A percentile compares a stretch with the other conserved stretches of the same genome.
Evolutionary conservation across 2,888 invertebrate genomes (phyloP).

Genomic region (Baronia brevicornis): DNA sequence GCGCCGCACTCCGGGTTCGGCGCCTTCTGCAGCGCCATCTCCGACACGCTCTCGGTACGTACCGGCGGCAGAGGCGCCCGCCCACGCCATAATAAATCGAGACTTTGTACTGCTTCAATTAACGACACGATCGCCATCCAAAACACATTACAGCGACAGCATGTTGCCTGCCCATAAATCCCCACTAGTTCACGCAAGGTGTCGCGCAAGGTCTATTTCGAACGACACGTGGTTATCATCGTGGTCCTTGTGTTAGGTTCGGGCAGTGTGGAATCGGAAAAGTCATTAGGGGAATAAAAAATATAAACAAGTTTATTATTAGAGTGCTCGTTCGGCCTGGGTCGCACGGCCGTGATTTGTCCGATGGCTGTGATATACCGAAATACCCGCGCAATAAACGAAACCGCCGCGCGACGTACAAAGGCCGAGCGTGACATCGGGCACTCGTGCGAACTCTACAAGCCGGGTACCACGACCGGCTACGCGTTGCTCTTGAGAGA

Average conservation of each 20-base stretch:
- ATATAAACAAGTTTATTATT: constrained; percentile 75
- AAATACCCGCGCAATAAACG: constrained; percentile 69
- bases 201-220: constrained; percentile 49
- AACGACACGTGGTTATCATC: constrained; percentile 69
- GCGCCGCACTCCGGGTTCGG: constrained; percentile 61
- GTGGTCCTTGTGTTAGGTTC: constrained; percentile 40
- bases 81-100: constrained; percentile 17
- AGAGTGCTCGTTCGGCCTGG: constrained; percentile 70
- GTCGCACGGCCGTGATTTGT: constrained; percentile 73
- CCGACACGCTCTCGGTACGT: constrained; percentile 71
- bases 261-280: constrained; percentile 38
- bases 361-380: constrained; percentile 70
- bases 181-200: constrained; percentile 26
- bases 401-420: constrained; percentile 46
- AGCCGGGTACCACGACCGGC: constrained; percentile 35
- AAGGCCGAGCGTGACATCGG: constrained; percentile 48
- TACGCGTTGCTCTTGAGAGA: constrained; percentile 4
- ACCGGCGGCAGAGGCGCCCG: constrained; percentile 23
- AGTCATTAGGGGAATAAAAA: constrained; percentile 62
- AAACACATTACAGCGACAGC: constrained; percentile 46
- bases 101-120: constrained; percentile 26
- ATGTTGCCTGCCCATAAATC: constrained; percentile 19
- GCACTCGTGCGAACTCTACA: constrained; percentile 34
- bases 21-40: constrained; percentile 71
- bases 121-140: constrained; percentile 28